phyloP scores from a whole-genome alignment of 2,113 vertebrate species.

The Ondatra zibethicus region DNA sequence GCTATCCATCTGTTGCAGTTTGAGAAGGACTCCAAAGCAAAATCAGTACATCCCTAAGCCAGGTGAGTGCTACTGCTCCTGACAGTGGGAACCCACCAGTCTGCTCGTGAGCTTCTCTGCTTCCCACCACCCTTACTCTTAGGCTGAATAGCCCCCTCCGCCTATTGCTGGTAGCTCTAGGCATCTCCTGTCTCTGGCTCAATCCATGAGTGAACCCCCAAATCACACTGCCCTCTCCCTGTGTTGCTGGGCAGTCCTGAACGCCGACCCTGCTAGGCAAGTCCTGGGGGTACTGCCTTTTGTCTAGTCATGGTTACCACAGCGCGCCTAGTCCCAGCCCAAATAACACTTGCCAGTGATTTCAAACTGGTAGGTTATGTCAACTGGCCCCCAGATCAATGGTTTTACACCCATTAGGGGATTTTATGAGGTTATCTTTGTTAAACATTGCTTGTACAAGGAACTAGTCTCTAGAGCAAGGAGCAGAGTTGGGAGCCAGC shows the following conservation, averaged over 20 bases:
- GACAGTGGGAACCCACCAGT: background rate
- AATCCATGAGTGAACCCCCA: background rate
- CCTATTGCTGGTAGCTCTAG: background rate
- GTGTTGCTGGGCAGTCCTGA: background rate
- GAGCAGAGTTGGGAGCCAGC: background rate
- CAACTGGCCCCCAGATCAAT: conserved; percentile 11
- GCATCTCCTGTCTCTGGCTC: background rate
- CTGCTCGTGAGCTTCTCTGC: conserved; percentile 2
- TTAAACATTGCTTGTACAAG: background rate
- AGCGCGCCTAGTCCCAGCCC: background rate
- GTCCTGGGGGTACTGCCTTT: background rate
- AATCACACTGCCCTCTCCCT: background rate
- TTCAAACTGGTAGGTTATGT: background rate
- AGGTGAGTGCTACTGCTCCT: background rate
- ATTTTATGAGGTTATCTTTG: background rate
- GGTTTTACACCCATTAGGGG: background rate
- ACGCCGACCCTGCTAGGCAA: background rate
- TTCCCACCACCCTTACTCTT: background rate
- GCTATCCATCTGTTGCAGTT: background rate
- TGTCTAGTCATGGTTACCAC: background rate
- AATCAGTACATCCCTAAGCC: background rate
- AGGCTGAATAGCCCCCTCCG: background rate
- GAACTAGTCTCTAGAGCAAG: background rate
- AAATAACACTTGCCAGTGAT: background rate
- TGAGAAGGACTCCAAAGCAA: background rate